Evolutionary conservation across 1,140 invertebrate genomes (phyloP).

Genomic region (Akabosia matsudoensis): DNA sequence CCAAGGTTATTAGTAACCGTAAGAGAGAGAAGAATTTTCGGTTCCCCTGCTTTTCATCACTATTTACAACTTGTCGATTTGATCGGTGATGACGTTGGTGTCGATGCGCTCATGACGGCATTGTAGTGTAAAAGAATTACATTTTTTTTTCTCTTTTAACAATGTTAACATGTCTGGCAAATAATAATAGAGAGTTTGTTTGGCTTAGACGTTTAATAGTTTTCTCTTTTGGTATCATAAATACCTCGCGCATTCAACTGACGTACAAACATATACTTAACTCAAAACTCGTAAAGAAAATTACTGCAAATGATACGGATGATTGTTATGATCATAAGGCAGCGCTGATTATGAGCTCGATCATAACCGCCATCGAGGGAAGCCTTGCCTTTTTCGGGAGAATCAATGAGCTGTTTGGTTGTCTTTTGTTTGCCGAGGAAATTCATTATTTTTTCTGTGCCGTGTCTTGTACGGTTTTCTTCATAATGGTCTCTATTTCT

Average conservation of each 20-base stretch:
- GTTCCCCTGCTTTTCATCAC: neutral
- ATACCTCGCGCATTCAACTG: too few species aligned
- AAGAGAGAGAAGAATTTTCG: neutral
- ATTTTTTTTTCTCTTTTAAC: constrained; percentile 2
- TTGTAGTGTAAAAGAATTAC: constrained; percentile 11
- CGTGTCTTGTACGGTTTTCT: neutral
- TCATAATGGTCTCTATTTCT: neutral
- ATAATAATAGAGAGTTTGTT: too few species aligned
- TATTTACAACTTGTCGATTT: neutral
- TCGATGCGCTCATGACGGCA: neutral
- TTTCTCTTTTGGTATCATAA: too few species aligned
- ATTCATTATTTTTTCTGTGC: neutral
- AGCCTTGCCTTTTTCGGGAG: neutral
- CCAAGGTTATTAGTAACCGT: too few species aligned
- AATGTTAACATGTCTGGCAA: too few species aligned
- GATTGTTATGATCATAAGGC: constrained; percentile 14
- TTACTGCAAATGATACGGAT: constrained; percentile 23
- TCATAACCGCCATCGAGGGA: neutral
- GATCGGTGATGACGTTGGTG: too few species aligned
- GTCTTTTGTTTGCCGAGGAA: neutral
- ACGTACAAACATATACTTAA: neutral
- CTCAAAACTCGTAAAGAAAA: neutral
- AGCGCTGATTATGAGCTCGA: constrained; percentile 2
- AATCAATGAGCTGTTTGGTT: neutral
- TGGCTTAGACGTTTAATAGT: too few species aligned